A percentile compares a stretch with the other conserved stretches of the same genome.
phyloP scores from a whole-genome alignment of 35 echinoderm and acorn worm species.

The Strongylocentrotus purpuratus region DNA sequence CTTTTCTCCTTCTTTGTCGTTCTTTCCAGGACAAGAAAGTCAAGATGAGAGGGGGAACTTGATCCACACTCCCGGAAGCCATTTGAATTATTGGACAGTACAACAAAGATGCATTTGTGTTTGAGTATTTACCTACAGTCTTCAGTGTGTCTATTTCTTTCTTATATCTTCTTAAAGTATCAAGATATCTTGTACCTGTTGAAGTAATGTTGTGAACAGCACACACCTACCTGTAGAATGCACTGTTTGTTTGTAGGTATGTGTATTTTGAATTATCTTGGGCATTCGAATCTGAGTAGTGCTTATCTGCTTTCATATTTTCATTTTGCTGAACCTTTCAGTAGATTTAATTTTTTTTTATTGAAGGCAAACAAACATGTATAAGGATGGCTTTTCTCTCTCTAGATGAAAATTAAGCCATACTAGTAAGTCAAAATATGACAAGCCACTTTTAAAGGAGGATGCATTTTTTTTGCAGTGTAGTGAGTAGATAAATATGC shows the following conservation, averaged over 20 bases:
- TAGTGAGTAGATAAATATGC: not conserved
- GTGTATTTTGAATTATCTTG: not conserved
- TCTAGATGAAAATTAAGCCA: not conserved
- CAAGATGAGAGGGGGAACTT: slow-evolving; percentile 47
- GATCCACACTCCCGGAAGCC: not conserved
- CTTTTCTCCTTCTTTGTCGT: not conserved
- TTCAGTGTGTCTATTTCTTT: not conserved
- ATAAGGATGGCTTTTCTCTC: not conserved
- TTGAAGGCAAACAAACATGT: not conserved
- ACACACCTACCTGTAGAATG: not conserved
- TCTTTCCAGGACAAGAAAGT: not conserved
- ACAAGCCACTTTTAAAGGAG: not conserved
- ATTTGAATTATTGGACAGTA: slow-evolving; percentile 7
- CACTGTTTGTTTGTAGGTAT: not conserved
- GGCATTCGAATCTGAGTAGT: not conserved
- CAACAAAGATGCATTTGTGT: not conserved
- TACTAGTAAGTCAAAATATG: not conserved
- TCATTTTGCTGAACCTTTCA: not conserved
- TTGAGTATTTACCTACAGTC: not conserved
- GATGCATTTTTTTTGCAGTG: not conserved
- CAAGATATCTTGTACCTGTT: not conserved
- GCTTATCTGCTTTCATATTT: not conserved
- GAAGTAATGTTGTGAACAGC: not conserved
- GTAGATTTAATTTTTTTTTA: not conserved
- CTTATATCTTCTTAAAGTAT: not conserved